Evolutionary conservation across 2,888 invertebrate genomes (phyloP).

Genomic region (Agonum fuliginosum): DNA sequence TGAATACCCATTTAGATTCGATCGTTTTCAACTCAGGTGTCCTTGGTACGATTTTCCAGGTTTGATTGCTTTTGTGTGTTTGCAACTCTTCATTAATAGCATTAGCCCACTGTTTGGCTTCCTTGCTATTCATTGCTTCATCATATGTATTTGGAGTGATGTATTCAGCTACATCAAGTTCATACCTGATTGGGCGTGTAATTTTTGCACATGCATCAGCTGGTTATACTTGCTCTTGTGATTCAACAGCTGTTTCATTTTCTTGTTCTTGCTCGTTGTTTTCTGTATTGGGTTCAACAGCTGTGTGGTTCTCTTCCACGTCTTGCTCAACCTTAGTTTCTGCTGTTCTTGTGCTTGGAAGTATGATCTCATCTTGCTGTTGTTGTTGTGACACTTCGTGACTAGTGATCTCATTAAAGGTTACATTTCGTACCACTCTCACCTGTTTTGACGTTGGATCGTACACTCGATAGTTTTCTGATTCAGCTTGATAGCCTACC

Average conservation of each 20-base stretch:
- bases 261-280: too few species aligned
- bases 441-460: constrained; percentile 37
- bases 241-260: too few species aligned
- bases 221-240: background rate
- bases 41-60: constrained; percentile 58
- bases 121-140: constrained; percentile 50
- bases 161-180: constrained; percentile 57
- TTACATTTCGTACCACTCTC: too few species aligned
- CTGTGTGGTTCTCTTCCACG: too few species aligned
- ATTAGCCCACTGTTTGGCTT: background rate
- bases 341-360: too few species aligned
- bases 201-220: constrained; percentile 31
- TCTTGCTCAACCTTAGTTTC: too few species aligned
- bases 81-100: constrained; percentile 62
- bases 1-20: constrained; percentile 24
- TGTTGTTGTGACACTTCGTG: background rate
- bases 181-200: constrained; percentile 34
- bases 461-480: too few species aligned
- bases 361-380: background rate
- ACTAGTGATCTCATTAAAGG: too few species aligned
- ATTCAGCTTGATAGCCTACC: too few species aligned
- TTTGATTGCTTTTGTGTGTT: constrained; percentile 59
- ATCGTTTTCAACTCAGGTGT: background rate
- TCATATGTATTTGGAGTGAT: constrained; percentile 51
- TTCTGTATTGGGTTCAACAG: too few species aligned